Evolutionary conservation across 2,113 vertebrate species (phyloP), one percentile per base, ranked within the genome.

Genomic region (Anser cygnoides): DNA sequence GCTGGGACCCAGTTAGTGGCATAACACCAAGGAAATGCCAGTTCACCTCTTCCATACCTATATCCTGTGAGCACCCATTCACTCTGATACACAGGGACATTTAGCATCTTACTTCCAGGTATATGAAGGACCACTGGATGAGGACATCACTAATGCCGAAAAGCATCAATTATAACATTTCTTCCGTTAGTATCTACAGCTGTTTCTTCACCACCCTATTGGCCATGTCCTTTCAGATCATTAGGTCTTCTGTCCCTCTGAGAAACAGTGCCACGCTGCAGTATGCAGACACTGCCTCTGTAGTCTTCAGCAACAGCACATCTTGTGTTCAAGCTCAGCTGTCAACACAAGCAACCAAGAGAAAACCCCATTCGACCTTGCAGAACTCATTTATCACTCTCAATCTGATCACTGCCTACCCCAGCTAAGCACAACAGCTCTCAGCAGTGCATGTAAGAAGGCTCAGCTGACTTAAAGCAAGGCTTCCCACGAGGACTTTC

Each of bases 221-320:
- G 63, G 15, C 6, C 6, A 6, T 2, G 3, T 21, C 63, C 43
- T 10, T 50, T 58, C 31, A 21, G 20, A 58, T 16, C 49, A 41
- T 19, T 4, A 62, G 14, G 37, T 79, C 37, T 62, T 49, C 18
- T 28, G 13, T 50, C 77, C 63, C 65, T 80, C 50, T 5, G 2
- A 35, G 50, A 8, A 23, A 61, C 14, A 50, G 12, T 49, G 46
- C 46, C 46, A 49, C 21, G 10, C 46, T 49, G 46, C 43, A 63
- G 6, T 0, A 0, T 10, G 39, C 49, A 85, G 25, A 10, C 28
- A 61, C 7, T 7, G 29, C 2, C 54, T 61, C 44, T 21, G 7
- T 23, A 31, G 65, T n/a, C 18, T 29, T 43, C 39, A 31, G 74
- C 74, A 59, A 22, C 33, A 67, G 26, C 39, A 52, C 7, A 22